Evolutionary conservation across 1,140 invertebrate species (phyloP).

Genomic region (Mylabris phalerata): DNA sequence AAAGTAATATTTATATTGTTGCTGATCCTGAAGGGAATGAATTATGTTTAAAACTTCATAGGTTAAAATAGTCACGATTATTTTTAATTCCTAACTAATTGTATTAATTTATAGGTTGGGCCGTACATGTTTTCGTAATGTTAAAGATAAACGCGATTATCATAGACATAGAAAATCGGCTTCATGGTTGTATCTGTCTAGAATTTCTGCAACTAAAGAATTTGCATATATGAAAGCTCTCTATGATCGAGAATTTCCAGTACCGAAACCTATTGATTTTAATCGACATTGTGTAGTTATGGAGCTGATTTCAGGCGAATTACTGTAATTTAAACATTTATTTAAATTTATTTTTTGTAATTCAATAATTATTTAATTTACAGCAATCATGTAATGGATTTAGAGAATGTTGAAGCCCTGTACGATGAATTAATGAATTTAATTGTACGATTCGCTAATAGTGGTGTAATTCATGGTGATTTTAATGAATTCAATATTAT

Average conservation of each 20-base stretch:
- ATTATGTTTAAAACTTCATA: conserved; percentile 87
- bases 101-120: conserved; percentile 26
- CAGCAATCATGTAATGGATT: conserved; percentile 75
- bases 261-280: conserved; percentile 90
- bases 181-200: conserved; percentile 96
- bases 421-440: conserved; percentile 96
- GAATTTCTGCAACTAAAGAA: conserved; percentile 95
- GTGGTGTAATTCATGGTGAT: conserved; percentile 97
- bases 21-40: conserved; percentile 67
- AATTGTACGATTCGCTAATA: conserved; percentile 82
- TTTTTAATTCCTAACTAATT: too few species aligned
- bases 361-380: conserved; percentile 5
- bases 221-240: conserved; percentile 98
- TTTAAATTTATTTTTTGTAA: neutral
- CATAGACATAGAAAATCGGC: conserved; percentile 81
- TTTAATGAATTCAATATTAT: conserved; percentile 99
- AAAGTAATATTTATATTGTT: conserved; percentile 91
- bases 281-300: conserved; percentile 97
- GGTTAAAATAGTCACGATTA: conserved; percentile 24
- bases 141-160: conserved; percentile 87
- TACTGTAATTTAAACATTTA: conserved; percentile 52
- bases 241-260: conserved; percentile 83
- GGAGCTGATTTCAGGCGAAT: conserved; percentile 79
- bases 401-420: conserved; percentile 69
- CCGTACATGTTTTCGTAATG: conserved; percentile 31